Evolutionary conservation across 2,797 vertebrate genomes (phyloP).

Genomic region (Hyperoplus immaculatus): DNA sequence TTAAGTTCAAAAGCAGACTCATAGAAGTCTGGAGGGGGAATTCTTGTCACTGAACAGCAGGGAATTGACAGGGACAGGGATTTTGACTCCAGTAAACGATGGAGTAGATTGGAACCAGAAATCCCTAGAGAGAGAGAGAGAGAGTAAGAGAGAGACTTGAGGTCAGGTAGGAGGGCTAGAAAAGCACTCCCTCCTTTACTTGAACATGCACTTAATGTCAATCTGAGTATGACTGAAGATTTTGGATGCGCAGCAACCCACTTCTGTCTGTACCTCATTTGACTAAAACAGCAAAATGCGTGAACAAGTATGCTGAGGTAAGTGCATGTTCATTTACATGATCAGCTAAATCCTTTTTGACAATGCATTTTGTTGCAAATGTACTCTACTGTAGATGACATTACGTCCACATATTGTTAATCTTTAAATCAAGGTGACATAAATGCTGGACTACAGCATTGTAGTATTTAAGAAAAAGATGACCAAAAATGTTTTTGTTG

Average conservation of each 20-base stretch:
- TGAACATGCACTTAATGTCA: conserved; percentile 64
- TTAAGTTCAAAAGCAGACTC: conserved; percentile 56
- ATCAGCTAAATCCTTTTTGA: not conserved
- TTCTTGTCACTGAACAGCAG: conserved; percentile 45
- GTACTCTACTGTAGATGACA: not conserved
- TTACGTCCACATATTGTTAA: not conserved
- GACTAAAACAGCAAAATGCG: conserved; percentile 46
- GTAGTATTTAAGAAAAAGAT: not conserved
- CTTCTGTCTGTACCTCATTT: conserved; percentile 28
- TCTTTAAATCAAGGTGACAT: conserved; percentile 13
- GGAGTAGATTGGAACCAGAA: conserved; percentile 61
- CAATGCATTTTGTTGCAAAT: conserved; percentile 8
- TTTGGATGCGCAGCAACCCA: conserved; percentile 44
- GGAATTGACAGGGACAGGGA: conserved; percentile 61
- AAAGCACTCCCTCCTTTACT: conserved; percentile 61
- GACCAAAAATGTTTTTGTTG: not conserved
- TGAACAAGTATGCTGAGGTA: conserved; percentile 60
- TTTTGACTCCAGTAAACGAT: conserved; percentile 56
- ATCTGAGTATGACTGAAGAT: conserved; percentile 44
- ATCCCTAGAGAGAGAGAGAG: conserved; percentile 49
- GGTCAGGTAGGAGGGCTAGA: conserved; percentile 76
- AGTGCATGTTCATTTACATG: conserved; percentile 23
- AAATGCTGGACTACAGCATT: not conserved
- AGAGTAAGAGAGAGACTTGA: conserved; percentile 38
- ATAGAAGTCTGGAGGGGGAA: conserved; percentile 43